Evolutionary conservation across 2,113 vertebrate genomes (phyloP), one percentile per base, ranked within the genome.

Genomic region (Xenotilapia caudafasciata): DNA sequence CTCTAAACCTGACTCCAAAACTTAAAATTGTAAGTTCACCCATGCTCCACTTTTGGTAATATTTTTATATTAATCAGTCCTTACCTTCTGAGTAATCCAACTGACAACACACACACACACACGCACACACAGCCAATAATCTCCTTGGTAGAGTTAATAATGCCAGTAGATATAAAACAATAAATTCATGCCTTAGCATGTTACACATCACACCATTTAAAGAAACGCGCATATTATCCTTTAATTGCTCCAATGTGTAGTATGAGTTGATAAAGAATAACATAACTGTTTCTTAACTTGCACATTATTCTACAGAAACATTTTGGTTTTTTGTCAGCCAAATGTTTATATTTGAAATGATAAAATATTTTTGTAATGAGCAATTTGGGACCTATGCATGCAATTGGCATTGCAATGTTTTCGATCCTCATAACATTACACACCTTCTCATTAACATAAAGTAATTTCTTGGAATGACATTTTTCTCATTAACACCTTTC

Each of bases 391-490:
- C 9, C 15, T 23, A 26, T 54, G 53, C 7, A 10, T 56, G 13
- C 5, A 7, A 55, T 80, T 55, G 8, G 2, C 42, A 28, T 11
- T 28, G 14, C 23, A 80, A 55, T 80, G n/a, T 40, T 80, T 54
- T 80, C 0, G 1, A 23, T 60, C 45, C 17, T 60, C 21, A 54
- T 31, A 23, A 35, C 40, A 19, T 11, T 58, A n/a, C 38, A 80
- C 13, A 11, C 53, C 15, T 53, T 33, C 31, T 83, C 15, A 21
- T 33, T 31, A 73, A 8, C n/a, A 21, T 28, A 79, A 58, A 35
- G 12, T 28, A 11, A 70, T 3, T 89, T 91, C 58, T 51, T 60
- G 47, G 54, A 87, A 89, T 28, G 53, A n/a, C 45, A 2, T 51
- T 89, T 51, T 49, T 79, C 53, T 51, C 6, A 23, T 42, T 13